phyloP scores from a whole-genome alignment of 1,140 invertebrate genomes.

The Chelonus insularis region DNA sequence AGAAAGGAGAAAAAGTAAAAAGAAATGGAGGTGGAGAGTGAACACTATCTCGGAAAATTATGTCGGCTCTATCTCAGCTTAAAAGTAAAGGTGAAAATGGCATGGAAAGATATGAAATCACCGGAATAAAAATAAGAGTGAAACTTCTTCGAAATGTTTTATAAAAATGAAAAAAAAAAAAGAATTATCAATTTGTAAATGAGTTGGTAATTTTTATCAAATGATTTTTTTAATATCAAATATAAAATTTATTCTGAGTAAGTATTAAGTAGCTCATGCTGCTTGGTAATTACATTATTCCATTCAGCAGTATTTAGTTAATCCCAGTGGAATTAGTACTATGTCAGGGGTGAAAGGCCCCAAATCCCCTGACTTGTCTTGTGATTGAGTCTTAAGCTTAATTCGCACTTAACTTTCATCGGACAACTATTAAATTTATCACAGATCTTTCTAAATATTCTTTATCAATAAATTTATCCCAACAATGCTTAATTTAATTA shows the following conservation, averaged over 20 bases:
- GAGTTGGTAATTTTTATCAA: too few species aligned
- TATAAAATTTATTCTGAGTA: conserved; percentile 28
- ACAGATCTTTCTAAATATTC: too few species aligned
- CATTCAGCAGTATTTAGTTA: conserved; percentile 25
- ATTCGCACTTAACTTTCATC: conserved; percentile 14
- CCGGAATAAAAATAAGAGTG: conserved; percentile 43
- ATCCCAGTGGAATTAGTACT: conserved; percentile 26
- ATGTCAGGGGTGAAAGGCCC: conserved; percentile 19
- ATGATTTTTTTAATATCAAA: conserved; percentile 28
- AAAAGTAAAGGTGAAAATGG: conserved; percentile 43
- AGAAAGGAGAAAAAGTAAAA: conserved; percentile 25
- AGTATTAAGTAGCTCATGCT: conserved; percentile 12
- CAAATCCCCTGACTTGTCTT: neutral
- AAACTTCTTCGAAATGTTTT: conserved; percentile 28
- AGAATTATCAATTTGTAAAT: neutral
- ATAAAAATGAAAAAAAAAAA: neutral
- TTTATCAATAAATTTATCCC: too few species aligned
- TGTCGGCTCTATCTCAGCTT: conserved; percentile 46
- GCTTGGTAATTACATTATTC: conserved; percentile 24
- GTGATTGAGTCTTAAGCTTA: conserved; percentile 14
- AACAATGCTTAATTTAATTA: too few species aligned
- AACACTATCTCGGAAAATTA: conserved; percentile 49
- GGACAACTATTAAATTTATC: neutral
- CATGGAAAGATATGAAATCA: conserved; percentile 41
- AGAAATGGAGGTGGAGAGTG: neutral